Base-by-base conservation (phyloP, 23 tunicate species). In the Halocynthia roretzi region DNA sequence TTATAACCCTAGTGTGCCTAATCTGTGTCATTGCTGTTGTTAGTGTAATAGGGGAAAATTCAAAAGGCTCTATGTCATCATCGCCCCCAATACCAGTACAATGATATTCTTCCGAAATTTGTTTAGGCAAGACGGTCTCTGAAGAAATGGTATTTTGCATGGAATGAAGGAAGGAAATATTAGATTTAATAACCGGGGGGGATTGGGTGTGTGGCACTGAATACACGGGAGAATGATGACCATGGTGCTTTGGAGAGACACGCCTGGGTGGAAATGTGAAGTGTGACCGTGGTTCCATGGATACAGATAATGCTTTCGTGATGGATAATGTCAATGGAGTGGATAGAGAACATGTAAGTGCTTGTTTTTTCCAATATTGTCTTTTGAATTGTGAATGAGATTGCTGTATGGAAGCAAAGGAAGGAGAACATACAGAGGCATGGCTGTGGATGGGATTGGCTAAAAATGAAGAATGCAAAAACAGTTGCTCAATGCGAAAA, bases 41-140 rank as follows among this genome's bases (percentile, higher is more conserved):
- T 12, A 74, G 78, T 0, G 62, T 74, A 0, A 74, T 74, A 12
- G 78, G 78, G 8, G 78, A 74, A 54, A 74, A 74, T 50, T 74
- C 78, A 54, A 74, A 74, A 12, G 78, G 78, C 9, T 74, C 60
- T 17, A 54, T 44, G 20, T 50, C 78, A 5, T 8, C 56, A 14
- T 65, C 44, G 44, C 44, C 44, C 44, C 44, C 44, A 1, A 31
- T 31, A 31, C 44, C 44, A 4, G 44, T 31, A 31, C 44, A 31
- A 31, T 31, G 44, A 31, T 0, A 31, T 31, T 31, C 44, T 31
- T 31, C 44, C 4, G 44, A 31, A 31, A 31, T 1, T 74, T 74
- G 64, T 14, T 53, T 74, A 14, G 78, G 56, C 5, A 74, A 54
- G 1, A 65, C 70, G 70, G 5, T 65, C 31, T 65, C 70, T 40